Base-by-base conservation (phyloP, 2,113 vertebrate species). In the Nothobranchius kuhntae region DNA sequence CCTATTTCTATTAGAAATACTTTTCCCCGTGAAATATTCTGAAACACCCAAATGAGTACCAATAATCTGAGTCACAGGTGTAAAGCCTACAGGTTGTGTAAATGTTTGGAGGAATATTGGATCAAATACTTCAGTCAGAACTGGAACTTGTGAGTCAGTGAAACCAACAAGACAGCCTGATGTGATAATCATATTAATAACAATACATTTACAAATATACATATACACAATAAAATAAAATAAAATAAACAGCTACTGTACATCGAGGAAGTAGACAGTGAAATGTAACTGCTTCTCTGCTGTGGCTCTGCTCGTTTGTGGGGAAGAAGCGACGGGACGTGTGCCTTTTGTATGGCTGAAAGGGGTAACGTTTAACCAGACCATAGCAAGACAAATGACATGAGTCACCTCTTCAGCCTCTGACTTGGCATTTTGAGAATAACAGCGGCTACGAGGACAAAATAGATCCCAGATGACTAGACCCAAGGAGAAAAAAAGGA, bases 381-480 rank as follows among this genome's bases (percentile, higher is more conserved):
- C 81, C 77, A 70, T 71, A 77, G 81, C 77, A 89, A 87, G 78
- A 89, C 81, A 89, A 91, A 89, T 80, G 91, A 91, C 89, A 89
- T 89, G 91, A 93, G 89, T 92, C 91, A 91, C 89, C 89, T 89
- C 82, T 79, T 91, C 89, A 86, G 89, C 89, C 90, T 91, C 87
- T 89, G 85, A 90, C 86, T 92, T 90, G 89, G 90, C 90, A 92
- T 91, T 92, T 86, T 81, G 79, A 91, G 89, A 92, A 91, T 92
- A 92, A 92, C 89, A 92, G 91, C 80, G 83, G 88, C 89, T 91
- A 91, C 88, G 91, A 88, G 88, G 83, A 83, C 80, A 89, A 92
- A 93, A 93, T 91, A 80, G 80, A 93, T 91, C 87, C 92, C 91
- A 92, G 91, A 94, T 93, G 91, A 92, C 67, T 71, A 77, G 76